Conservation (phyloP, 2,888 invertebrate genomes). For the Venustoraphidia nigricollis region DNA sequence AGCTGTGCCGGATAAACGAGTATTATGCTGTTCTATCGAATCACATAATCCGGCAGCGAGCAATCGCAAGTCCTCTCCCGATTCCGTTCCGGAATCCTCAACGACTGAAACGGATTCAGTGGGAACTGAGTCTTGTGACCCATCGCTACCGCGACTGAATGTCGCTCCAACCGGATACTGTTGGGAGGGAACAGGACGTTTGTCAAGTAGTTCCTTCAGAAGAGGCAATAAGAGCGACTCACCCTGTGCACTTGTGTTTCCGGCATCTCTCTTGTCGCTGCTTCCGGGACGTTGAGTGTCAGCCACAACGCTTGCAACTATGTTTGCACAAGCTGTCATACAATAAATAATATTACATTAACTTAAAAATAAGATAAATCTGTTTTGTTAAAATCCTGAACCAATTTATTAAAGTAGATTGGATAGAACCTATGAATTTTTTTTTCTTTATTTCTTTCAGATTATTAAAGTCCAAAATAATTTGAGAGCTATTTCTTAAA, state of each 20-base stretch:
- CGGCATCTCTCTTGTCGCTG: slow-evolving; percentile 7
- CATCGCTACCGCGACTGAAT: slow-evolving; percentile 12
- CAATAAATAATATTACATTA: slow-evolving; percentile 2
- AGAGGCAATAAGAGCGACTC: slow-evolving; percentile 58
- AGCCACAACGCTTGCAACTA: slow-evolving; percentile 32
- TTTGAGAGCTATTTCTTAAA: too few relatives aligned
- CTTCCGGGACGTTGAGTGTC: slow-evolving; percentile 15
- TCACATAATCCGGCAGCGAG: slow-evolving; percentile 33
- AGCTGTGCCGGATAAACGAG: slow-evolving; percentile 23
- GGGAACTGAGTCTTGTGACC: slow-evolving; percentile 18
- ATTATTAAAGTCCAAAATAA: too few relatives aligned
- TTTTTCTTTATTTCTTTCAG: too few relatives aligned
- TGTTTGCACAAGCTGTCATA: slow-evolving; percentile 32
- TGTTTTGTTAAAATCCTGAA: too few relatives aligned
- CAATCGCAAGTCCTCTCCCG: slow-evolving; percentile 48
- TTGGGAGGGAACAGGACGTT: slow-evolving; percentile 6
- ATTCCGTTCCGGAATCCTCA: slow-evolving; percentile 51
- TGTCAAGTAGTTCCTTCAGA: slow-evolving; percentile 47
- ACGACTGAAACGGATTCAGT: slow-evolving; percentile 26
- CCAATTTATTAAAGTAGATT: too few relatives aligned
- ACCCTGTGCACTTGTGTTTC: slow-evolving; percentile 38
- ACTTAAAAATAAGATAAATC: too few relatives aligned
- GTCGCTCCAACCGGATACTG: slow-evolving; percentile 9
- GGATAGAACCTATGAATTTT: too few relatives aligned
- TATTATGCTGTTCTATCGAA: slow-evolving; percentile 33